phyloP scores from a whole-genome alignment of 53 echinoderm and acorn worm species.

The Stichopus horrens region DNA sequence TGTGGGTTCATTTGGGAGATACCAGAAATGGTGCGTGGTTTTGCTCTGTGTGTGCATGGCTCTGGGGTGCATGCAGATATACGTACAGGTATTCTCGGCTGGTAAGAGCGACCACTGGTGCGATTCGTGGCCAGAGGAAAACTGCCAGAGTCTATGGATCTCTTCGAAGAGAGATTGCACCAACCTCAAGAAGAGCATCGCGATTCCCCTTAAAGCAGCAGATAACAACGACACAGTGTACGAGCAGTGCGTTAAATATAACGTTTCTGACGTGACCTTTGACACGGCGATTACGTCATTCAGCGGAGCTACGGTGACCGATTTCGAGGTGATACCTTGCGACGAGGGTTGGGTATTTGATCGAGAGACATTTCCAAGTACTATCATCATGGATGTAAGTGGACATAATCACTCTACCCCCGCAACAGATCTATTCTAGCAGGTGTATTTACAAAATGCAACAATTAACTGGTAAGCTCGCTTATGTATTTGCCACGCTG shows the following conservation, averaged over 20 bases:
- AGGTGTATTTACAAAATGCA: no score
- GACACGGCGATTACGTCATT: not conserved
- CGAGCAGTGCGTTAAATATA: not conserved
- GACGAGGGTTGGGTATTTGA: not conserved
- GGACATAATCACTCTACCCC: not conserved
- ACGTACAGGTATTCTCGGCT: not conserved
- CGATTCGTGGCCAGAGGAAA: not conserved
- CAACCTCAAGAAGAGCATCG: not conserved
- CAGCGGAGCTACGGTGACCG: not conserved
- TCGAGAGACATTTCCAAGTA: not conserved
- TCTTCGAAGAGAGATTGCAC: not conserved
- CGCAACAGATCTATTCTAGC: no score
- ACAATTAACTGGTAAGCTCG: no score
- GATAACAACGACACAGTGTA: not conserved
- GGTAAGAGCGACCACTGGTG: not conserved
- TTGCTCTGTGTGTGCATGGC: not conserved
- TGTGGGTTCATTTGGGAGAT: not conserved
- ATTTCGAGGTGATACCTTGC: not conserved
- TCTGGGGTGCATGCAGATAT: not conserved
- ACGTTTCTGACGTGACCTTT: not conserved
- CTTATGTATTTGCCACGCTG: no score
- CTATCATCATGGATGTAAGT: not conserved
- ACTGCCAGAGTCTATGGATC: not conserved
- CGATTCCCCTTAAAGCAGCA: not conserved
- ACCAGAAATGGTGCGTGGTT: not conserved